Conservation (phyloP, 2,888 invertebrate species). For the Eulithis prunata region DNA sequence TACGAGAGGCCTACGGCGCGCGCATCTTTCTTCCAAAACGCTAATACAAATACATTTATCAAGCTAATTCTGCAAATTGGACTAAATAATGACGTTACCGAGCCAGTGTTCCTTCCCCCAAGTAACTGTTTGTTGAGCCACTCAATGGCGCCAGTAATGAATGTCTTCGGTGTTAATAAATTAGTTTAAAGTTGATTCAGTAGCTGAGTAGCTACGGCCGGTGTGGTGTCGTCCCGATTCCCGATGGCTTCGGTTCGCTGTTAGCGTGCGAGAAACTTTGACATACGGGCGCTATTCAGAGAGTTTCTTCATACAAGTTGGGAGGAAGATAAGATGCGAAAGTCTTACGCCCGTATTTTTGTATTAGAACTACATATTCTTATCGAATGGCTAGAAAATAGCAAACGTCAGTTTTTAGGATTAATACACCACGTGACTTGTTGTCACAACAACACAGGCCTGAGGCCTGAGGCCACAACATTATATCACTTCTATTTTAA, state of each 20-base stretch:
- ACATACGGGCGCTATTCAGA: slow-evolving; percentile 18
- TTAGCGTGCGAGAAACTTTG: slow-evolving; percentile 13
- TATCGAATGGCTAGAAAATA: neutral
- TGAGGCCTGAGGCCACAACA: no score
- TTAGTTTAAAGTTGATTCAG: slow-evolving; percentile 67
- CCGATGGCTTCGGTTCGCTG: slow-evolving; percentile 36
- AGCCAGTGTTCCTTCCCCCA: slow-evolving; percentile 59
- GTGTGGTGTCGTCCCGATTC: slow-evolving; percentile 50
- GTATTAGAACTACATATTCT: neutral
- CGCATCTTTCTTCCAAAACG: slow-evolving; percentile 74
- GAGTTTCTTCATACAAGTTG: slow-evolving; percentile 12
- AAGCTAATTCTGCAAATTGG: slow-evolving; percentile 80
- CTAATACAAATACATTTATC: slow-evolving; percentile 82
- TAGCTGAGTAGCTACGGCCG: slow-evolving; percentile 44
- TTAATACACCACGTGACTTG: no score
- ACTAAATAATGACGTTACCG: slow-evolving; percentile 78
- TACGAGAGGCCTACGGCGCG: slow-evolving; percentile 69
- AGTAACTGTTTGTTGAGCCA: slow-evolving; percentile 63
- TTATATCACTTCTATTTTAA: no score
- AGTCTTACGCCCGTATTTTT: slow-evolving; percentile 6
- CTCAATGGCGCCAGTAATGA: slow-evolving; percentile 65
- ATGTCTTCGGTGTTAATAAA: slow-evolving; percentile 67
- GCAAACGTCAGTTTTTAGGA: no score
- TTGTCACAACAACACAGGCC: no score
- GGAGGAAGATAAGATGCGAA: slow-evolving; percentile 1